Evolutionary conservation across 2,113 vertebrate genomes (phyloP).

Genomic region (Lagopus muta): DNA sequence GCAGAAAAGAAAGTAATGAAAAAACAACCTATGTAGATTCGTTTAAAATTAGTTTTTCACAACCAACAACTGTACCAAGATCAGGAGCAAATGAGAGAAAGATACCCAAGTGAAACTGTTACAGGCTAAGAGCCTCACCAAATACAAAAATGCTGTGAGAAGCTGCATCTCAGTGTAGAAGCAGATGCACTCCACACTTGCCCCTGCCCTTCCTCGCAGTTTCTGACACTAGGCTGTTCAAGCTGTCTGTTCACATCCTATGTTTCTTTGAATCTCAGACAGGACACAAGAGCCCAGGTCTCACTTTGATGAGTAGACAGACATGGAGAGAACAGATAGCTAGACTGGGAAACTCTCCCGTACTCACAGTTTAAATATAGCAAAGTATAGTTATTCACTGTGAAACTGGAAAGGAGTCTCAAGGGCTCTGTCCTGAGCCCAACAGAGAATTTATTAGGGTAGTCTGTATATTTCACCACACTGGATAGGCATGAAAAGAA

Average conservation of each 20-base stretch:
- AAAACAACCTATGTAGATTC: not conserved
- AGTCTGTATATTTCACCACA: not conserved
- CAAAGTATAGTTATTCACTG: not conserved
- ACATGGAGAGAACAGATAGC: not conserved
- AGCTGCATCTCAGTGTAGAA: not conserved
- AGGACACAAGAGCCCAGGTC: not conserved
- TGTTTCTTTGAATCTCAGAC: not conserved
- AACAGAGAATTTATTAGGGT: not conserved
- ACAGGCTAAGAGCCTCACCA: not conserved
- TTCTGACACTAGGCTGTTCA: not conserved
- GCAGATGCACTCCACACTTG: not conserved
- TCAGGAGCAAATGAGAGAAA: not conserved
- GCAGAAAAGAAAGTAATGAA: not conserved
- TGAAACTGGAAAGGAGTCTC: not conserved
- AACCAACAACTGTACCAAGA: not conserved
- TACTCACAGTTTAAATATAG: not conserved
- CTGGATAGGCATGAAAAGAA: not conserved
- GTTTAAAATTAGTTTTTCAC: not conserved
- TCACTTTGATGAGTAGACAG: not conserved
- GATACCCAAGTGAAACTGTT: not conserved
- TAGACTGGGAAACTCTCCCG: not conserved
- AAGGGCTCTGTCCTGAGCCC: not conserved
- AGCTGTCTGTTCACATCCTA: not conserved
- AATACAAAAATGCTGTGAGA: not conserved
- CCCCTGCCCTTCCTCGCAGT: not conserved